Evolutionary conservation across 2,888 invertebrate genomes (phyloP), one percentile per base, ranked within the genome.

Genomic region (Andricus curvator): DNA sequence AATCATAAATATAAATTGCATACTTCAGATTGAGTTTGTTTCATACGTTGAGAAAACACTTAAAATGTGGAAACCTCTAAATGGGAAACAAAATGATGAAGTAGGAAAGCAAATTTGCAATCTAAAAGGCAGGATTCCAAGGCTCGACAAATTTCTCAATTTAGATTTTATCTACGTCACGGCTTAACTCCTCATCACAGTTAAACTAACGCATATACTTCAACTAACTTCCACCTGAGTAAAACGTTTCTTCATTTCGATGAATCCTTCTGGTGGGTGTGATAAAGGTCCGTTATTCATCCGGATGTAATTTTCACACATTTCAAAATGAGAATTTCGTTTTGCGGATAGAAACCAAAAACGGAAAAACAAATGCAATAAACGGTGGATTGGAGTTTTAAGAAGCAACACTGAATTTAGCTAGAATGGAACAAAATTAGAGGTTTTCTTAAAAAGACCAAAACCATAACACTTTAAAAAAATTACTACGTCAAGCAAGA

Each of bases 61-160:
- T n/a, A 13, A 33, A 65, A 65, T 37, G 33, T 66, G 4, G n/a
- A 66, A 66, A 29, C 8, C 9, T 65, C 17, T 2, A 20, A 66
- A 51, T 60, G 22, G 22, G 60, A 60, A 60, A 60, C 9, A n/a
- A 22, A 60, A 60, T 60, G 11, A 60, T 56, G 17, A 56, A 56
- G 62, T 17, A 3, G 22, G 41, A 78, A 67, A 33, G 11, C 33
- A 37, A 44, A n/a, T 56, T 15, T 51, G 33, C 51, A 48, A n/a
- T 67, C 41, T 65, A 67, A 62, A 37, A 29, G 17, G 51, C 5
- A 41, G 25, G 15, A 67, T 44, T 78, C n/a, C 13, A 41, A 33
- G 68, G 33, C 67, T 74, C 80, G 77, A 82, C 64, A 80, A 81
- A 84, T 82, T 81, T 81, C 81, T 78, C 83, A 80, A 85, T 85